Conservation (phyloP, 2,113 vertebrate genomes). For the Dicerorhinus sumatrensis region DNA sequence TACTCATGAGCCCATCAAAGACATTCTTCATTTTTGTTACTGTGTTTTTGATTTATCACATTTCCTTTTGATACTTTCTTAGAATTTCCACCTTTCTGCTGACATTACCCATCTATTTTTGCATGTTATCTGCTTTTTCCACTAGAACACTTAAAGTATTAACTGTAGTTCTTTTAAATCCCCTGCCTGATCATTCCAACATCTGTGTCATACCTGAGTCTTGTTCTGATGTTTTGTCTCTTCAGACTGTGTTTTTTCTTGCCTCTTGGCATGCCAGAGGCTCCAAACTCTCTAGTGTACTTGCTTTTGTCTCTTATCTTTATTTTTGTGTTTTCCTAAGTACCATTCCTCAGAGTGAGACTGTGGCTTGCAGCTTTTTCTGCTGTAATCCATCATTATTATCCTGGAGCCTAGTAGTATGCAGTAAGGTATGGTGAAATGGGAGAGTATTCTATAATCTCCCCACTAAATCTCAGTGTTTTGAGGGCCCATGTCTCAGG, state of each 20-base stretch:
- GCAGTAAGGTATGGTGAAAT: background rate
- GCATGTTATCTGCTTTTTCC: background rate
- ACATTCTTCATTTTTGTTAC: background rate
- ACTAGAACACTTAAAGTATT: background rate
- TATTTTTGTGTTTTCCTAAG: background rate
- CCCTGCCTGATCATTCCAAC: background rate
- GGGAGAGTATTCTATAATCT: background rate
- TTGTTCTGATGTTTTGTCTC: background rate
- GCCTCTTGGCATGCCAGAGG: background rate
- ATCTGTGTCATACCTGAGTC: background rate
- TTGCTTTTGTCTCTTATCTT: background rate
- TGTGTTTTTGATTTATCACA: background rate
- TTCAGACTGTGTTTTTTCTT: background rate
- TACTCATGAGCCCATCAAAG: background rate
- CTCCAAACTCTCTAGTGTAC: background rate
- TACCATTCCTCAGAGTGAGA: background rate
- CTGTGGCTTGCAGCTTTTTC: background rate
- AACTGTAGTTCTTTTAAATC: background rate
- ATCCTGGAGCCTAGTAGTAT: background rate
- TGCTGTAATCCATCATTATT: background rate
- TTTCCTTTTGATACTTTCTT: conserved; percentile 11
- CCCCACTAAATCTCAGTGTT: background rate
- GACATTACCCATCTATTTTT: background rate
- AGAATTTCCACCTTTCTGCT: background rate
- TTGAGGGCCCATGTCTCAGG: background rate